A percentile compares a stretch with the other conserved stretches of the same genome.
Conservation (phyloP, 2,888 invertebrate genomes). For the Philopedon plagiatum region DNA sequence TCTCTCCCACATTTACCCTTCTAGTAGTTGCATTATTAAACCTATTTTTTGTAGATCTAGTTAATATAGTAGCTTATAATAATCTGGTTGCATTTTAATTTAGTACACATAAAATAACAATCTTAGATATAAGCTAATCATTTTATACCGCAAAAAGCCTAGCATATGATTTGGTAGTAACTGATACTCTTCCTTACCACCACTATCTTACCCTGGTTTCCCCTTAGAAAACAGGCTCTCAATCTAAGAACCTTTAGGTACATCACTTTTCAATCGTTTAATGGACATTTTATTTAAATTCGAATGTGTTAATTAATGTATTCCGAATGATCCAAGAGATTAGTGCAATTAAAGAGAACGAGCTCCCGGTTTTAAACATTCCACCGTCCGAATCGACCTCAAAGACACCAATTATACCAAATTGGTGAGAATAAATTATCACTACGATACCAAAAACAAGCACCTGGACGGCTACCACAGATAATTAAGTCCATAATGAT, state of each 20-base stretch:
- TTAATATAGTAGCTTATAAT: too few relatives aligned
- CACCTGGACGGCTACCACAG: slow-evolving; percentile 61
- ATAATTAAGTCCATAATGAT: slow-evolving; percentile 55
- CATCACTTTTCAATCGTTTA: slow-evolving; percentile 67
- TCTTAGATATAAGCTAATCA: too few relatives aligned
- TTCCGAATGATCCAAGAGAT: slow-evolving; percentile 64
- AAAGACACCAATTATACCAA: slow-evolving; percentile 66
- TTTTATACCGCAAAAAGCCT: too few relatives aligned
- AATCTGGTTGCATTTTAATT: too few relatives aligned
- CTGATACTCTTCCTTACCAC: too few relatives aligned
- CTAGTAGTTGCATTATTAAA: too few relatives aligned
- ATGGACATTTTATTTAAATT: slow-evolving; percentile 69
- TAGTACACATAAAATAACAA: too few relatives aligned
- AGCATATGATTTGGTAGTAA: too few relatives aligned
- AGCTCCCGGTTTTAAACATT: slow-evolving; percentile 68
- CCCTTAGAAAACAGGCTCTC: slow-evolving; percentile 55
- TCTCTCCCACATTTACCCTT: too few relatives aligned
- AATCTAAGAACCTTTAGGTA: slow-evolving; percentile 58
- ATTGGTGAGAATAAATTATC: slow-evolving; percentile 67
- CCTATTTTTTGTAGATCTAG: too few relatives aligned
- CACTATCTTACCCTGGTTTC: neutral
- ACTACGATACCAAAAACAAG: slow-evolving; percentile 60
- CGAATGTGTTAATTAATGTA: slow-evolving; percentile 69
- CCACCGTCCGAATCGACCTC: slow-evolving; percentile 62
- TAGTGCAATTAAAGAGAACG: slow-evolving; percentile 66